Evolutionary conservation across 2,113 vertebrate species (phyloP).

Genomic region (Vulpes vulpes): DNA sequence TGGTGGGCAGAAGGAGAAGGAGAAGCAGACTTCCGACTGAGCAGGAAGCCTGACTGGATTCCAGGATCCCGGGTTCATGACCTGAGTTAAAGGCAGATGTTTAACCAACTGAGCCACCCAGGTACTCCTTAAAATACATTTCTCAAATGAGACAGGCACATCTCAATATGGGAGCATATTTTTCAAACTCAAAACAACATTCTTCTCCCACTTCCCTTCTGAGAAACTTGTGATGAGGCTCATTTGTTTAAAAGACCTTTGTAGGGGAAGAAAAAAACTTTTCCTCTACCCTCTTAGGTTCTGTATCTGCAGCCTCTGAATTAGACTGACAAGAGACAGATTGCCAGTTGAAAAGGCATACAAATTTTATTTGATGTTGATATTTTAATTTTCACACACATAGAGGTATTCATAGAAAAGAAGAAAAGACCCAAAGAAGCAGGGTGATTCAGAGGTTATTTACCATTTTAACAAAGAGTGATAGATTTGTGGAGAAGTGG

Average conservation of each 20-base stretch:
- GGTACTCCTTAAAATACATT: neutral
- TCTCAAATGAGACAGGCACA: constrained; percentile 26
- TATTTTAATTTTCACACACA: neutral
- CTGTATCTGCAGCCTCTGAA: neutral
- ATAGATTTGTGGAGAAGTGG: neutral
- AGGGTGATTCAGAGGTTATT: neutral
- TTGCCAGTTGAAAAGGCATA: neutral
- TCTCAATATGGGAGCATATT: neutral
- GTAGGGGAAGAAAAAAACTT: neutral
- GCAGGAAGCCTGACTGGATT: neutral
- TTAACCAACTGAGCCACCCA: neutral
- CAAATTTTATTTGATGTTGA: constrained; percentile 29
- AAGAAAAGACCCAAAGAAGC: neutral
- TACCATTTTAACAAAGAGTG: neutral
- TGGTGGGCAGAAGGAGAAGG: neutral
- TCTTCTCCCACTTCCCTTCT: neutral
- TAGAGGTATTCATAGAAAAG: neutral
- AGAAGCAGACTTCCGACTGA: neutral
- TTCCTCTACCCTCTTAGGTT: neutral
- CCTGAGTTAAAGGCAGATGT: neutral
- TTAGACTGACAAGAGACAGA: neutral
- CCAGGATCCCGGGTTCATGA: neutral
- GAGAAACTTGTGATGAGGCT: neutral
- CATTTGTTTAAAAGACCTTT: constrained; percentile 39
- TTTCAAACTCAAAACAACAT: constrained; percentile 26